These are phyloP conservation scores for Hydrozoanthus tunicans DNA, from an alignment of 64 coral and sea anemone genomes.

Conservation along the genomic window DNA sequence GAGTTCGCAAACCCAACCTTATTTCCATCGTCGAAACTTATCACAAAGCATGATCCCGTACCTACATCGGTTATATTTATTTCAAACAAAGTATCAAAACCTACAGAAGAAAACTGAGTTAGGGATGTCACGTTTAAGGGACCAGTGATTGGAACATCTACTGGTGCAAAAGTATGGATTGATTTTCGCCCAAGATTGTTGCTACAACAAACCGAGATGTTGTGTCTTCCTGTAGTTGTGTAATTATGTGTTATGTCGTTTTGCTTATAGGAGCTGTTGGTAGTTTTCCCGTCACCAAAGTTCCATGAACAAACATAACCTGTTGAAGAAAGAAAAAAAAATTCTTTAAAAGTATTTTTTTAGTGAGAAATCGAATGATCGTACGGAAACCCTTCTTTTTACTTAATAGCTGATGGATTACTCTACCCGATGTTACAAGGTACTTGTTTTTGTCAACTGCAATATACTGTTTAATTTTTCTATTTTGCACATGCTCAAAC, in stretches of 20 bases:
- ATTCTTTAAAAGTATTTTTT: not conserved
- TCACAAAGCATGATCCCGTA: slow-evolving; percentile 59
- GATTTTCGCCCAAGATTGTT: slow-evolving; percentile 53
- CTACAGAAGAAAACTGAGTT: slow-evolving; percentile 48
- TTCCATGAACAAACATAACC: slow-evolving; percentile 31
- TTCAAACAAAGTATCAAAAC: slow-evolving; percentile 21
- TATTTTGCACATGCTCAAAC: no score
- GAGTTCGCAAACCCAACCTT: slow-evolving; percentile 31
- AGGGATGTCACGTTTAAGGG: slow-evolving; percentile 41
- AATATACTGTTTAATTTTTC: no score
- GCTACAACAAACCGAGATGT: slow-evolving; percentile 24
- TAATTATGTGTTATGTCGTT: slow-evolving; percentile 45
- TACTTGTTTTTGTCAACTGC: no score
- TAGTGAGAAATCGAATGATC: not conserved
- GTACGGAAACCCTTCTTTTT: no score
- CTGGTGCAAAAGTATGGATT: slow-evolving; percentile 33
- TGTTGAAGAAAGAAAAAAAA: not conserved
- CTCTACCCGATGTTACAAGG: no score
- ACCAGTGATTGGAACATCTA: slow-evolving; percentile 4
- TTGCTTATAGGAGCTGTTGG: slow-evolving; percentile 22
- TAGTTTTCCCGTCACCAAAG: not conserved
- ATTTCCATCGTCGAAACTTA: slow-evolving; percentile 60
- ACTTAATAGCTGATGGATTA: no score
- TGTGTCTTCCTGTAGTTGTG: slow-evolving; percentile 48
- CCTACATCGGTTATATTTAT: slow-evolving; percentile 35